Base-by-base conservation (phyloP, 2,888 invertebrate genomes). In the Clivina fossor region DNA sequence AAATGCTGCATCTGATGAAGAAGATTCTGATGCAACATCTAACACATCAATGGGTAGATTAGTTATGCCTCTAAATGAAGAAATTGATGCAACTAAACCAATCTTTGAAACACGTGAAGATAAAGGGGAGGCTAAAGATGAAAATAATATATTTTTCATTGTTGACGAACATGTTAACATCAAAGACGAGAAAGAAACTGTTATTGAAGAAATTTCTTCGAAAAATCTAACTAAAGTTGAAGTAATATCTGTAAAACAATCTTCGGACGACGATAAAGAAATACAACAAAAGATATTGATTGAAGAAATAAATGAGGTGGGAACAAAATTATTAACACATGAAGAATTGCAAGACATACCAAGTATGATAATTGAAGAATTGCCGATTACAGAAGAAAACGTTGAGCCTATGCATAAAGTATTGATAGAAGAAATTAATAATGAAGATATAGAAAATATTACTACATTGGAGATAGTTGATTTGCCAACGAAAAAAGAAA, bases 81-180 rank as follows among this genome's bases (percentile, higher is more conserved):
- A 44, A 33, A 20, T 4, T n/a, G 11, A 18, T 8, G 58, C 59
- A 26, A 58, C 51, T 7, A 41, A 38, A 22, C 47, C 54, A 11
- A 60, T 62, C 37, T 61, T 57, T 15, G 53, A 38, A 18, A 28
- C 41, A 48, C 46, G 56, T 24, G 41, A 58, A 33, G 44, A 46
- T 43, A 15, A 22, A 19, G 59, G 40, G 13, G 58, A 30, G 37
- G 61, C 57, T n/a, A 57, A 57, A 15, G 61, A 60, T 4, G 61
- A 60, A n/a, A 59, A 58, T 18, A 59, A 58, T 22, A 35, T 40
- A 38, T 49, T 16, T 58, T 62, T 28, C 60, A 61, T 44, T 18
- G 40, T 19, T 22, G 66, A 67, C 8, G 65, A 67, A 66, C 8
- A 24, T 30, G 5, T 59, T 43, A 28, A n/a, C n/a, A n/a, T n/a